A percentile compares a stretch with the other conserved stretches of the same genome.
phyloP scores from a whole-genome alignment of 2,888 invertebrate species.

The Venustoraphidia nigricollis region DNA sequence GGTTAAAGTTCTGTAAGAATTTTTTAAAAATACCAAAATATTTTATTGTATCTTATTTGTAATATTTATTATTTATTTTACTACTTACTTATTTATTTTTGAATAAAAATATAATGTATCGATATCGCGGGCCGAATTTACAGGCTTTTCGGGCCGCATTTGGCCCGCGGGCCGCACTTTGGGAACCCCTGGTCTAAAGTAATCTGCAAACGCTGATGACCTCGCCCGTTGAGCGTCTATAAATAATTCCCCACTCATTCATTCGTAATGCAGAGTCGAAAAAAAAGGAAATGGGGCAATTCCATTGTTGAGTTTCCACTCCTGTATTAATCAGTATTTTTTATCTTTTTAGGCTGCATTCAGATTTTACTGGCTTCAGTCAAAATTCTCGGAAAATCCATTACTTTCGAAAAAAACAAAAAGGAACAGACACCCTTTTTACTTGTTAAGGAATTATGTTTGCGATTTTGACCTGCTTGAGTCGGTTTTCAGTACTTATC shows the following conservation, averaged over 20 bases:
- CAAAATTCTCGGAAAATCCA: conserved; percentile 51
- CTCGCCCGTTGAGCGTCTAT: too few relatives aligned
- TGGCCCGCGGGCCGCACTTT: too few relatives aligned
- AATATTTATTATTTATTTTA: too few relatives aligned
- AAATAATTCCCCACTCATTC: too few relatives aligned
- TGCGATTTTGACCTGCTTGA: conserved; percentile 33
- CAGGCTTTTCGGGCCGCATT: too few relatives aligned
- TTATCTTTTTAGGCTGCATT: conserved; percentile 53
- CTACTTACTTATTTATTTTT: too few relatives aligned
- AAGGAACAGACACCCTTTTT: conserved; percentile 31
- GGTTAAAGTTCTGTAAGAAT: too few relatives aligned
- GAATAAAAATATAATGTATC: too few relatives aligned
- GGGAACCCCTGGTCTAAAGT: too few relatives aligned
- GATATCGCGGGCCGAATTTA: neutral
- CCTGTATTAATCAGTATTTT: neutral
- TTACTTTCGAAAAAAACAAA: conserved; percentile 25
- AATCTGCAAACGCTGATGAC: too few relatives aligned
- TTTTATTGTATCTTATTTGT: too few relatives aligned
- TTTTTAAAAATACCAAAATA: too few relatives aligned
- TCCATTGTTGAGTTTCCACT: neutral
- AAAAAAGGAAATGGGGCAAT: neutral
- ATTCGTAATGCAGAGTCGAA: neutral
- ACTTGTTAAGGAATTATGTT: conserved; percentile 31
- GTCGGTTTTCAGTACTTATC: conserved; percentile 24
- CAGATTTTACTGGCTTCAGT: conserved; percentile 68